phyloP scores from a whole-genome alignment of 2,113 vertebrate genomes.

The Lutjanus erythropterus region DNA sequence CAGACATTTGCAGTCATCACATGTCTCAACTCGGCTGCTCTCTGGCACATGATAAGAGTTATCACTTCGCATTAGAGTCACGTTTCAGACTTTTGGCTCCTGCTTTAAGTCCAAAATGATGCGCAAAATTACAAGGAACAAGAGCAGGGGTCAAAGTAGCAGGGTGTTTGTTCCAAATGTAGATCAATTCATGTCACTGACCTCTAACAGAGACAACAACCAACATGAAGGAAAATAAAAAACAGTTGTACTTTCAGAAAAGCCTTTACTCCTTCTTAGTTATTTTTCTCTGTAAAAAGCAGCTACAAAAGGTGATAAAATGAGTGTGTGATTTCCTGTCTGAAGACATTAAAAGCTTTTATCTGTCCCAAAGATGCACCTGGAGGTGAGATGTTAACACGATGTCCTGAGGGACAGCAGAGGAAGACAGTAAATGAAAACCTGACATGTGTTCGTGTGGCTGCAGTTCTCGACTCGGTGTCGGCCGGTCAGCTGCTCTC shows the following conservation, averaged over 20 bases:
- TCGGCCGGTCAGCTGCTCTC: background rate
- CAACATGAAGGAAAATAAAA: background rate
- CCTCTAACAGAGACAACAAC: background rate
- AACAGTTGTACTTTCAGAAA: background rate
- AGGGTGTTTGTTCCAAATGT: background rate
- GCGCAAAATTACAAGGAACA: conserved; percentile 10
- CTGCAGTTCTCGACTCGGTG: background rate
- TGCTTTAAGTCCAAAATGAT: conserved; percentile 27
- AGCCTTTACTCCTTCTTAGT: background rate
- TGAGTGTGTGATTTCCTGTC: background rate
- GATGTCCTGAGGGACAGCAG: background rate
- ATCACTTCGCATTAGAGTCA: background rate
- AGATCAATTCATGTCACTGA: conserved; percentile 30
- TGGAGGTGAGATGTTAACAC: background rate
- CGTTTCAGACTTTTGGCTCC: conserved; percentile 17
- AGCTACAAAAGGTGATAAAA: background rate
- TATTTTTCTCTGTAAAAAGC: background rate
- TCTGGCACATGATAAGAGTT: background rate
- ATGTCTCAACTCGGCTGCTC: background rate
- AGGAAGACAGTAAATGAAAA: background rate
- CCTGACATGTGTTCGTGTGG: conserved; percentile 24
- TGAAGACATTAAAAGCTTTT: background rate
- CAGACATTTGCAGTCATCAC: conserved; percentile 7
- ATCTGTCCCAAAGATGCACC: background rate
- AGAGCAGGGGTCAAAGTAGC: conserved; percentile 8